Percentiles rank a stretch among this genome's conserved stretches.
Conservation (phyloP, 2,888 invertebrate species). For the Polyommatus icarus region DNA sequence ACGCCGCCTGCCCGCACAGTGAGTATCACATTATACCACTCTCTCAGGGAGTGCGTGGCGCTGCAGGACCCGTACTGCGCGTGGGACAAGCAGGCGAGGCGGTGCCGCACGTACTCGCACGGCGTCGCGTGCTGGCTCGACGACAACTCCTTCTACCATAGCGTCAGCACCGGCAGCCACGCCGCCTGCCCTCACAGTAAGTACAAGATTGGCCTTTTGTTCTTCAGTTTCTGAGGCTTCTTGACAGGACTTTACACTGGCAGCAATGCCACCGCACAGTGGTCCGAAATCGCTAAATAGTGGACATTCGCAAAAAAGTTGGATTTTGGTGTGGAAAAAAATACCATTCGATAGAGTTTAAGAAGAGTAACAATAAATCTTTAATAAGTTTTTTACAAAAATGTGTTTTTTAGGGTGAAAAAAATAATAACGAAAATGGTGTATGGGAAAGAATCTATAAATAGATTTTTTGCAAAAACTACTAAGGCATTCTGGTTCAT, state of each 20-base stretch:
- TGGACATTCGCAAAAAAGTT: too few species aligned
- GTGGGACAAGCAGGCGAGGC: slow-evolving; percentile 95
- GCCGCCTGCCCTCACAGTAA: slow-evolving; percentile 86
- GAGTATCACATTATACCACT: slow-evolving; percentile 45
- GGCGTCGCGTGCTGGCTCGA: slow-evolving; percentile 89
- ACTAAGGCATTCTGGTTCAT: too few species aligned
- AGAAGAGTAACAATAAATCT: too few species aligned
- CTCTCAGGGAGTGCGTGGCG: slow-evolving; percentile 93
- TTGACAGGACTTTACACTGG: slow-evolving; percentile 68
- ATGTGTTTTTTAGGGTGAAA: too few species aligned
- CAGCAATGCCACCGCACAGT: slow-evolving; percentile 83
- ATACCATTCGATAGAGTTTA: too few species aligned
- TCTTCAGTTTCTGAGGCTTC: neutral
- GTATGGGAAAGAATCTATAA: too few species aligned
- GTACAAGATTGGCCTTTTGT: too few species aligned
- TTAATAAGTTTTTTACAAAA: too few species aligned
- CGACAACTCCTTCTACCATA: slow-evolving; percentile 92
- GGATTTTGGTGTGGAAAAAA: too few species aligned
- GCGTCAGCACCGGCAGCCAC: slow-evolving; percentile 89
- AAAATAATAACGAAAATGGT: too few species aligned
- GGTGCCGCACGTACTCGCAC: slow-evolving; percentile 87
- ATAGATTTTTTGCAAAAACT: too few species aligned
- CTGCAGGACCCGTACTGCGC: slow-evolving; percentile 99
- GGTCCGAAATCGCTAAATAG: too few species aligned
- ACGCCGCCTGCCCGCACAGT: slow-evolving; percentile 87